Conservation (phyloP, 2,888 invertebrate genomes). For the Caenorhabditis uteleia region DNA sequence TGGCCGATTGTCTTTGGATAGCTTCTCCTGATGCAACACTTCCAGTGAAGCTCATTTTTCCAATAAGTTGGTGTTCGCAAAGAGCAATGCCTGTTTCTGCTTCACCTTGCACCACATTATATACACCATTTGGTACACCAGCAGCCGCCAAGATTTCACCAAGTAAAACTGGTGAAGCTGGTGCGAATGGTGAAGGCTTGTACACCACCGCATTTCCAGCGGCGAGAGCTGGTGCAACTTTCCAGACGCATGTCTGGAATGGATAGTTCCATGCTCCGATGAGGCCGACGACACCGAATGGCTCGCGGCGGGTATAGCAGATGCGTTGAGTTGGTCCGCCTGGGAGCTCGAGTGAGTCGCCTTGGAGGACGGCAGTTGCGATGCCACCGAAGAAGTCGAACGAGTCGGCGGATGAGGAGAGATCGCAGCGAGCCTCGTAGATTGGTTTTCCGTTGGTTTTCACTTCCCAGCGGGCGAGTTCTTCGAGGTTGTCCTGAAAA, state of each 20-base stretch:
- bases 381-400: conserved; percentile 74
- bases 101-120: conserved; percentile 74
- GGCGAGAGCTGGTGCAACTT: conserved; percentile 72
- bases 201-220: conserved; percentile 75
- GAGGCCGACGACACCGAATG: conserved; percentile 65
- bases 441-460: conserved; percentile 75
- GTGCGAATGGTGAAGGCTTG: conserved; percentile 75
- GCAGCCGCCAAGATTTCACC: conserved; percentile 73
- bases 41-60: conserved; percentile 75
- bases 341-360: conserved; percentile 59
- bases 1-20: conserved; percentile 60
- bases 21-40: conserved; percentile 71
- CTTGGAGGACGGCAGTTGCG: conserved; percentile 34
- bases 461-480: conserved; percentile 70
- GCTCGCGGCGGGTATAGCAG: conserved; percentile 65
- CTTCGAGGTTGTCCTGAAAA: conserved; percentile 70
- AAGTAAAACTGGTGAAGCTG: conserved; percentile 73
- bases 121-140: conserved; percentile 74
- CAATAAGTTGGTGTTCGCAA: conserved; percentile 71
- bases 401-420: conserved; percentile 74
- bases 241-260: conserved; percentile 65
- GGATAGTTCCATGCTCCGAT: conserved; percentile 69
- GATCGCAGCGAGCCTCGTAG: conserved; percentile 74
- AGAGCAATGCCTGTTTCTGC: conserved; percentile 72
- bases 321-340: conserved; percentile 53